phyloP scores from a whole-genome alignment of 2,888 invertebrate species.

The Rhamnusium bicolor region DNA sequence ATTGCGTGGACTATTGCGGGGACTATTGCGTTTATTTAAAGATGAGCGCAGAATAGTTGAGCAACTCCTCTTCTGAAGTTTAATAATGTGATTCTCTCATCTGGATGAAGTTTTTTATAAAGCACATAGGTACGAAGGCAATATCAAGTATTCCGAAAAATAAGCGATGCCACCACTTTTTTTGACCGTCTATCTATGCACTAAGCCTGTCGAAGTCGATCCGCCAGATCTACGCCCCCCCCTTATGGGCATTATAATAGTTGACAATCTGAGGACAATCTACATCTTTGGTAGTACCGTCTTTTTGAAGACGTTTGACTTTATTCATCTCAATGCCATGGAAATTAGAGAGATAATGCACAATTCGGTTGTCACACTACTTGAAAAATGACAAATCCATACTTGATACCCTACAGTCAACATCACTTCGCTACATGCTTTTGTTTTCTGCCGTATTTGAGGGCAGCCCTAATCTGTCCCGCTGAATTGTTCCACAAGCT shows the following conservation, averaged over 20 bases:
- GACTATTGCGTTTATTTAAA: too few species aligned
- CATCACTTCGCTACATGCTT: background rate
- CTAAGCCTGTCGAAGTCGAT: background rate
- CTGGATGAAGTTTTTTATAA: slow-evolving; percentile 36
- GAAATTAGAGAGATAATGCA: slow-evolving; percentile 36
- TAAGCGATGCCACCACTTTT: slow-evolving; percentile 20
- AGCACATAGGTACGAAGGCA: slow-evolving; percentile 39
- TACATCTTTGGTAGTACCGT: slow-evolving; percentile 33
- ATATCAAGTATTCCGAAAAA: slow-evolving; percentile 39
- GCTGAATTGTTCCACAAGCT: slow-evolving; percentile 35
- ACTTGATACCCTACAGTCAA: too few species aligned
- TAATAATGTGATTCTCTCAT: slow-evolving; percentile 33
- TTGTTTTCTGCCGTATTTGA: background rate
- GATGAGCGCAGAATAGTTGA: slow-evolving; percentile 20
- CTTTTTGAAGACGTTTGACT: slow-evolving; percentile 38
- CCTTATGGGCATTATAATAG: slow-evolving; percentile 36
- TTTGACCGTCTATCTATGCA: background rate
- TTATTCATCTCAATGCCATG: slow-evolving; percentile 38
- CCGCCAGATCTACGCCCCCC: slow-evolving; percentile 19
- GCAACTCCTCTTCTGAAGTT: slow-evolving; percentile 40
- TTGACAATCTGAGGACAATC: slow-evolving; percentile 36
- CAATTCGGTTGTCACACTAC: slow-evolving; percentile 15
- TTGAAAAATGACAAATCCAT: background rate
- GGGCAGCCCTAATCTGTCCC: background rate
- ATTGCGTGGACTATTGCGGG: too few species aligned